A percentile compares a stretch with the other conserved stretches of the same genome.
These are phyloP conservation scores for Felis catus DNA, from an alignment of 2,113 vertebrate genomes.

Conservation along the genomic window DNA sequence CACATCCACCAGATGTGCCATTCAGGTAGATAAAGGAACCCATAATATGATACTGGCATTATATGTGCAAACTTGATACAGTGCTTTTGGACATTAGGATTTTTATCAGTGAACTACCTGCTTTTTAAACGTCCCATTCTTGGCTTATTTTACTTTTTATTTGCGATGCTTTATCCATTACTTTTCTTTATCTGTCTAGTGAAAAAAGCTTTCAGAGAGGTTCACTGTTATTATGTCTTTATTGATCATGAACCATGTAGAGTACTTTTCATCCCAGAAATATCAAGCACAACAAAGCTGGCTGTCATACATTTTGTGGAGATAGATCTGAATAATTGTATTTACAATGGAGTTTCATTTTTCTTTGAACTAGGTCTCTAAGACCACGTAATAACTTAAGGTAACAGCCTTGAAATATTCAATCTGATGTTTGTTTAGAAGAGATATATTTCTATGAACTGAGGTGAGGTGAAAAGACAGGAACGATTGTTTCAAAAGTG, in stretches of 20 bases:
- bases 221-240: background rate
- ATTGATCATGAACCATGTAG: background rate
- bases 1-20: background rate
- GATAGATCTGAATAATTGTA: background rate
- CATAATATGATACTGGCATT: background rate
- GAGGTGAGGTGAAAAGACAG: background rate
- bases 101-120: background rate
- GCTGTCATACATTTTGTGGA: background rate
- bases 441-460: background rate
- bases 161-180: background rate
- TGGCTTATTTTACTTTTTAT: slow-evolving; percentile 7
- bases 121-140: background rate
- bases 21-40: background rate
- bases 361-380: background rate
- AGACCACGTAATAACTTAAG: background rate
- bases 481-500: background rate
- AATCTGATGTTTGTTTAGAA: background rate
- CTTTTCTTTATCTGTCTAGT: background rate
- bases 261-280: background rate
- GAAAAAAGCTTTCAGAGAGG: background rate
- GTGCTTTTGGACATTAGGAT: background rate
- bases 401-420: slow-evolving; percentile 1
- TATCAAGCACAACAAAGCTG: slow-evolving; percentile 14
- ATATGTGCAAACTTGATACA: background rate
- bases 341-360: background rate